Base-by-base conservation (phyloP, 2,113 vertebrate genomes). In the Indri indri region DNA sequence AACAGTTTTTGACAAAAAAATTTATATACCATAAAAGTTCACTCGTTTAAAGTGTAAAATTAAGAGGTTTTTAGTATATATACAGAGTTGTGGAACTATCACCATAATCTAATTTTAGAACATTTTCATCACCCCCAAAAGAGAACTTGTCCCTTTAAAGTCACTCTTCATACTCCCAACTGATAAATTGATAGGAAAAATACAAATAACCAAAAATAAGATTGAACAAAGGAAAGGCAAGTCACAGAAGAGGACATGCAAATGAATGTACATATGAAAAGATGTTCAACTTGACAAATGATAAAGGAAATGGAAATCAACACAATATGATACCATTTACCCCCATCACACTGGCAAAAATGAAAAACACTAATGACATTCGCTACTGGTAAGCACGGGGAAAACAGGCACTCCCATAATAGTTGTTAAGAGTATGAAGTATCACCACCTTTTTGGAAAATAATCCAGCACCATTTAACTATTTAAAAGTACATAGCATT, bases 251-350 rank as follows among this genome's bases (percentile, higher is more conserved):
- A 80, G 42, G 32, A 61, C 30, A 87, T 61, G 25, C 3, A 84
- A 81, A 89, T 86, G 32, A 81, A n/a, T 25, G n/a, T 2, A 65
- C 37, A 70, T 63, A 81, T 42, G 37, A 57, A 84, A 94, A 88
- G 59, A 85, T 84, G 54, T 59, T 82, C 84, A 91, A 45, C 16
- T 93, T 95, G 70, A 76, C 47, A 80, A 74, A 12, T 27, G 34
- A 81, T 82, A 89, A 95, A 81, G 42, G 47, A 88, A 94, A 74
- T 81, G 32, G 54, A 96, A 93, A 91, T 68, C 23, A 83, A 73
- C 34, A 63, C 32, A 68, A 18, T 47, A 40, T 50, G 73, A 65
- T 80, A 32, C 5, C 13, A 13, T 65, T 91, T 84, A n/a, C 30
- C 71, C 32, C 47, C 59, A 89, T 66, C 3, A 70, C 68, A 83